phyloP scores from a whole-genome alignment of 2,113 vertebrate genomes.

The Nothobranchius kuhntae region DNA sequence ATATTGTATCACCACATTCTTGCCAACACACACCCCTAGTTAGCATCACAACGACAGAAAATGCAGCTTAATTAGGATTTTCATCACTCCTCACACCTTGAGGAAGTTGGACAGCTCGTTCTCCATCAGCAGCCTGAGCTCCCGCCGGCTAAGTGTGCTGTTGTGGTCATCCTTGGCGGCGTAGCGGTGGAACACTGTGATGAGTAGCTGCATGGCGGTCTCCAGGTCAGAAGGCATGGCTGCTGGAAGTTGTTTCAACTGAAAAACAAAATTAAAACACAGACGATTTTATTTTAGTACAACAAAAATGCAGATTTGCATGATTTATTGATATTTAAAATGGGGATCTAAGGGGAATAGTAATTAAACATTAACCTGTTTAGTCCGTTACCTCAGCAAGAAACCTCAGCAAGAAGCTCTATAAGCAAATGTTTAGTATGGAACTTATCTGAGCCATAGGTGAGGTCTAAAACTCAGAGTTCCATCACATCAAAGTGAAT shows the following conservation, averaged over 20 bases:
- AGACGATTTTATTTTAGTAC: not conserved
- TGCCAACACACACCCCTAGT: too few relatives aligned
- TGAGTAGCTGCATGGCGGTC: conserved; percentile 86
- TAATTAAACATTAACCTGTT: too few relatives aligned
- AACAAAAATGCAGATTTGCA: too few relatives aligned
- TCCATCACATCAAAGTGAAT: too few relatives aligned
- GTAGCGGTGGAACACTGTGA: conserved; percentile 88
- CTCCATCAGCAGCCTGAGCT: conserved; percentile 82
- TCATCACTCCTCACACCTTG: conserved; percentile 63
- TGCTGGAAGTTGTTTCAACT: conserved; percentile 34
- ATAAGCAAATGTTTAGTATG: not conserved
- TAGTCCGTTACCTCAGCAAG: not conserved
- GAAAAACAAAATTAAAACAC: conserved; percentile 14
- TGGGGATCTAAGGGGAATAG: too few relatives aligned
- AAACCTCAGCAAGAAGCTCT: not conserved
- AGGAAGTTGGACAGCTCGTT: conserved; percentile 85
- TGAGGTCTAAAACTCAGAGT: too few relatives aligned
- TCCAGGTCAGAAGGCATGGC: conserved; percentile 89
- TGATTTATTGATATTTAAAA: too few relatives aligned
- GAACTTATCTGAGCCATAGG: not conserved
- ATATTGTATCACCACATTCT: too few relatives aligned
- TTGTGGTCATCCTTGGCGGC: conserved; percentile 71
- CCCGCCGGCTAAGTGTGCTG: conserved; percentile 78
- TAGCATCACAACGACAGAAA: too few relatives aligned
- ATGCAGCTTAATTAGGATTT: not conserved